Base-by-base conservation (phyloP, 2,113 vertebrate genomes). In the Thymallus thymallus region DNA sequence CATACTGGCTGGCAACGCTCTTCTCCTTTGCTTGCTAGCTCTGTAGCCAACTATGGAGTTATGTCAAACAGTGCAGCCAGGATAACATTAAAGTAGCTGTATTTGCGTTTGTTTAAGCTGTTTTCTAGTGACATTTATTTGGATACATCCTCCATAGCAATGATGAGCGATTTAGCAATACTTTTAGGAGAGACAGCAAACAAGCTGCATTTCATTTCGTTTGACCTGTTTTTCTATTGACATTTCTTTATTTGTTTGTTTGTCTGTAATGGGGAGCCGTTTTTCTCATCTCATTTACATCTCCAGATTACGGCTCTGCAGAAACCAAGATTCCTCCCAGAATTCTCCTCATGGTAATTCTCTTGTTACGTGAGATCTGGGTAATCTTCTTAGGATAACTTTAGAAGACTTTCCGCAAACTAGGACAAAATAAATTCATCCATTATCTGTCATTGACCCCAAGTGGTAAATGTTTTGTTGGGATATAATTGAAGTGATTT, bases 261-360 rank as follows among this genome's bases (percentile, higher is more conserved):
- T n/a, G 41, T 51, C 64, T 29, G 35, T 67, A 69, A 77, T 72
- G 60, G 70, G 71, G 48, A 23, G 55, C 12, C 13, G 71, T 71
- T 72, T 74, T 73, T 26, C 56, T 26, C 51, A 35, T 23, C 46
- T 61, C 68, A 71, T 81, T 81, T 77, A 61, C 62, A 77, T 74
- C 58, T 61, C 65, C 55, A 75, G 68, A 77, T 81, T 81, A 75
- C 2, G 63, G 23, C 65, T 70, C 29, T 2, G 10, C 16, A 23
- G 69, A 73, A 72, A 29, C 48, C 10, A n/a, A 4, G 55, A 72
- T 72, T 72, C 68, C 56, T 69, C 68, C 68, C 30, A 68, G 72
- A 77, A 63, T 68, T 35, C 3, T 14, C 22, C 62, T 75, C 68
- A 66, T 71, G 64, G 68, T 78, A 18, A 80, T 80, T 69, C 63